These are phyloP conservation scores for Caradrina kadenii DNA, from an alignment of 2,888 invertebrate genomes.

Conservation along the genomic window DNA sequence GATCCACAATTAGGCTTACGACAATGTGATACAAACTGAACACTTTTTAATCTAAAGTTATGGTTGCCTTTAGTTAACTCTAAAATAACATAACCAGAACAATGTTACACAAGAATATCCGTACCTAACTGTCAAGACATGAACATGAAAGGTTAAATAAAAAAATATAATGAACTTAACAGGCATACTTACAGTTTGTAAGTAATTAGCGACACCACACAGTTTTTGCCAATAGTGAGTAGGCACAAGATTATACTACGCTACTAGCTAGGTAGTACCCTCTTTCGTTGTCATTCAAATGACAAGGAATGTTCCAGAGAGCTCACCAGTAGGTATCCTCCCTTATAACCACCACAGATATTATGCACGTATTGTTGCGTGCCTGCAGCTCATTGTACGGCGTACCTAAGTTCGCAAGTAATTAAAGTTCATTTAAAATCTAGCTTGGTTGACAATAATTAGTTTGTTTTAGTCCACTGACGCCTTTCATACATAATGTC, in stretches of 20 bases:
- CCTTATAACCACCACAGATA: too few species aligned
- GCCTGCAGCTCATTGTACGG: too few species aligned
- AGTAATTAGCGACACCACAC: neutral
- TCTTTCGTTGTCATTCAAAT: too few species aligned
- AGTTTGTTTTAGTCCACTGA: neutral
- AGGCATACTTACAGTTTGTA: neutral
- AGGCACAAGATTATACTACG: too few species aligned
- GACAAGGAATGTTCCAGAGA: too few species aligned
- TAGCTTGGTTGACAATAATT: neutral
- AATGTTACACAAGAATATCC: neutral
- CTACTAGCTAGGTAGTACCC: too few species aligned
- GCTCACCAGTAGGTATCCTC: too few species aligned
- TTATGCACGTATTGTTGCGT: too few species aligned
- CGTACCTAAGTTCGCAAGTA: too few species aligned
- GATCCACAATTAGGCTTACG: constrained; percentile 10
- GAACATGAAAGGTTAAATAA: neutral
- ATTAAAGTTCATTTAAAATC: neutral
- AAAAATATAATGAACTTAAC: neutral
- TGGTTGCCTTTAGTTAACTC: neutral
- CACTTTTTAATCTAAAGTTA: neutral
- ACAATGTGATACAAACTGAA: constrained; percentile 1
- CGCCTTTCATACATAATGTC: neutral
- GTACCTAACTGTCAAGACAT: neutral
- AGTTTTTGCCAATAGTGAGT: neutral
- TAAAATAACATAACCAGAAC: neutral